A percentile compares a stretch with the other conserved stretches of the same genome.
Evolutionary conservation across 2,888 invertebrate genomes (phyloP).

Genomic region (Beris chalybata): DNA sequence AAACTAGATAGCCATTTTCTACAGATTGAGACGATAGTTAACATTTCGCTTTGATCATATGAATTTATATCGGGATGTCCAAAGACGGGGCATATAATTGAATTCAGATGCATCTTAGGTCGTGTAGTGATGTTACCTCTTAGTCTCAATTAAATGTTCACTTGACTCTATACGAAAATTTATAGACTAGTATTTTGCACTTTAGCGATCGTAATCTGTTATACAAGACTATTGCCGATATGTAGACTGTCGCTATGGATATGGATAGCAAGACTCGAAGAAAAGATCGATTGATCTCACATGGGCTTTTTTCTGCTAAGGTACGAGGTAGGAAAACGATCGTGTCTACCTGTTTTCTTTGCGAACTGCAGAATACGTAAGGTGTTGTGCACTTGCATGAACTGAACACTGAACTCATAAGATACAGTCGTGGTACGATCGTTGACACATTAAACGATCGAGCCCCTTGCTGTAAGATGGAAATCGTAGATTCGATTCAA

Average conservation of each 20-base stretch:
- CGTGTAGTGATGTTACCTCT: conserved; percentile 22
- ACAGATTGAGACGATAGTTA: conserved; percentile 26
- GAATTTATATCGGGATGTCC: conserved; percentile 22
- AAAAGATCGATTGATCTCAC: not conserved
- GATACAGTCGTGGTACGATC: conserved; percentile 8
- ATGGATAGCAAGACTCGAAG: not conserved
- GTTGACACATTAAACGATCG: conserved; percentile 27
- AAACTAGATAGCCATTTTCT: conserved; percentile 1
- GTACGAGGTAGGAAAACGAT: too few relatives aligned
- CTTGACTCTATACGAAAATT: conserved; percentile 17
- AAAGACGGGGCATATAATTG: conserved; percentile 23
- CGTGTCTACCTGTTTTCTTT: conserved; percentile 9
- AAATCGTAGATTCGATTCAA: too few relatives aligned
- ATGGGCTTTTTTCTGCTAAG: not conserved
- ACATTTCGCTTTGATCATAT: conserved; percentile 25
- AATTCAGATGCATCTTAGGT: conserved; percentile 21
- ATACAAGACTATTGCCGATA: conserved; percentile 15
- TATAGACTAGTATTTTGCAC: conserved; percentile 26
- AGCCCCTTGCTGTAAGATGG: conserved; percentile 5
- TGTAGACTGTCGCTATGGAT: not conserved
- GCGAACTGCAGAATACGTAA: not conserved
- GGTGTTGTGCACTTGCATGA: conserved; percentile 24
- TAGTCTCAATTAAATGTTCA: conserved; percentile 24
- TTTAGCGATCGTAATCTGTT: conserved; percentile 21
- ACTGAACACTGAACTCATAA: conserved; percentile 8